A percentile compares a stretch with the other conserved stretches of the same genome.
Evolutionary conservation across 1,140 invertebrate genomes (phyloP).

Genomic region (Psilanteris sp.): DNA sequence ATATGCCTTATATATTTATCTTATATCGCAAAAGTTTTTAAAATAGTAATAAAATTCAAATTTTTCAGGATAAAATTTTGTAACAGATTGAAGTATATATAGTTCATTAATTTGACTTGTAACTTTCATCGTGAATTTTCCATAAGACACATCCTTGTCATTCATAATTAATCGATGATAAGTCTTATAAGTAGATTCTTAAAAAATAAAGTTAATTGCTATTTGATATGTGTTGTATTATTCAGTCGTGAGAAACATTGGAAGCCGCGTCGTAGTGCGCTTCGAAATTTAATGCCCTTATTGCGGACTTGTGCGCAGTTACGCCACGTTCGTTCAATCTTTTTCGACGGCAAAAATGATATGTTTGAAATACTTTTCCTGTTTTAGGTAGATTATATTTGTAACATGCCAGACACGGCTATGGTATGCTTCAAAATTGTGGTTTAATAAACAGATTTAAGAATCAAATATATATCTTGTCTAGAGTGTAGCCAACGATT

Average conservation of each 20-base stretch:
- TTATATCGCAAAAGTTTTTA: too few species aligned
- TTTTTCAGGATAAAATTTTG: too few species aligned
- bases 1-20: too few species aligned
- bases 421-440: slow-evolving; percentile 20
- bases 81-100: too few species aligned
- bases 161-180: slow-evolving; percentile 29
- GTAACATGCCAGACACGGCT: slow-evolving; percentile 19
- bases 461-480: slow-evolving; percentile 48
- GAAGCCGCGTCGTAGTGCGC: slow-evolving; percentile 61
- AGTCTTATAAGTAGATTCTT: slow-evolving; percentile 63
- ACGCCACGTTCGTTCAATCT: slow-evolving; percentile 19
- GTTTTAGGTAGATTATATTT: slow-evolving; percentile 6
- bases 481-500: slow-evolving; percentile 49
- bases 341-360: slow-evolving; percentile 35
- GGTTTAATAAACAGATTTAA: slow-evolving; percentile 25
- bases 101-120: too few species aligned
- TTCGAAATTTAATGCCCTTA: slow-evolving; percentile 29
- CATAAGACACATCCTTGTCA: slow-evolving; percentile 23
- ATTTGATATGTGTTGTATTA: slow-evolving; percentile 77
- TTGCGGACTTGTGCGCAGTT: slow-evolving; percentile 36
- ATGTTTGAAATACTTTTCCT: too few species aligned
- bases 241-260: slow-evolving; percentile 74
- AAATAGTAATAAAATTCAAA: too few species aligned
- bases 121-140: too few species aligned
- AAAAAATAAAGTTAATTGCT: slow-evolving; percentile 67